Evolutionary conservation across 2,888 invertebrate genomes (phyloP), one percentile per base, ranked within the genome.

Genomic region (Calameuta filiformis): DNA sequence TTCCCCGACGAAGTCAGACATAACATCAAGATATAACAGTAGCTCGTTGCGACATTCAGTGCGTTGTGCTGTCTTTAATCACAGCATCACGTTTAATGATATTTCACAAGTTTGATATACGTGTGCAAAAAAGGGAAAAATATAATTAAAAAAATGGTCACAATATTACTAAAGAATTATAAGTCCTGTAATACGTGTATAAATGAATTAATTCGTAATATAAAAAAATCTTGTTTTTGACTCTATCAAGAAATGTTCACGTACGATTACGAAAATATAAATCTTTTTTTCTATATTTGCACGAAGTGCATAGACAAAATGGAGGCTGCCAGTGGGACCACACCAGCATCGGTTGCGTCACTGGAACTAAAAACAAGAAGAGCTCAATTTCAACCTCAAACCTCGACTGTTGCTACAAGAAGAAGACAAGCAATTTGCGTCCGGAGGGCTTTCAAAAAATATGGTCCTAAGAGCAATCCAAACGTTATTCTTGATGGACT

Each of bases 381-480:
- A 73, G 92, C 93, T 77, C 93, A 92, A 83, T 93, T 94, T 84
- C 94, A 93, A 84, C 92, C 94, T 35, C 96, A 96, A 91, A 94
- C 94, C 85, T 95, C 95, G 35, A 96, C 95, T 12, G 91, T 96
- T 69, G 94, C 95, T 84, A 94, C 95, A 0, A 93, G 96, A 85
- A 94, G 94, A 86, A 95, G 95, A 87, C 96, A 97, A 83, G 97
- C 97, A 0, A 96, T 98, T 0, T 97, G 97, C 86, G 97, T 98
- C 1, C 93, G 97, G 79, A 92, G 96, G 31, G 97, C 98, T 0
- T 95, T 94, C 90, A 98, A 98, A 92, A 95, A 94, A 90, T 98
- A 98, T 89, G 98, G 98, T 11, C 93, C 95, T 4, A 94, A 95
- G 84, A 96, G 94, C 85, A 96, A 95, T 88, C 96, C 96, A 0